phyloP scores from a whole-genome alignment of 2,113 vertebrate genomes.

The Pimephales promelas region DNA sequence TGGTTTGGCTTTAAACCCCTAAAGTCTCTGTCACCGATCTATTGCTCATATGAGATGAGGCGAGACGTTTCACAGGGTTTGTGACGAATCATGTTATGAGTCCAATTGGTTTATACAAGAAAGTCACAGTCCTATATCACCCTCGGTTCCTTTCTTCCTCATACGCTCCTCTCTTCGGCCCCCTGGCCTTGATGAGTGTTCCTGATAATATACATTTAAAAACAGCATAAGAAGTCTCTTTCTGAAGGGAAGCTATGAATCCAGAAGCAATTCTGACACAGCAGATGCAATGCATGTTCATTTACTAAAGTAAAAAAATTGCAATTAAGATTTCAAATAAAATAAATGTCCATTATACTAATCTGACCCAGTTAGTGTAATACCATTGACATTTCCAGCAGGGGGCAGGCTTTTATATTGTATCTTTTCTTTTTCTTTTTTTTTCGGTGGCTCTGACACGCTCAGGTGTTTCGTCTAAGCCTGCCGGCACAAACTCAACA shows the following conservation, averaged over 20 bases:
- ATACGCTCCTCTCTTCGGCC: constrained; percentile 7
- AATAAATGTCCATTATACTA: constrained; percentile 36
- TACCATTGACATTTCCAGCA: constrained; percentile 35
- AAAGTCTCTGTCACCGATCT: constrained; percentile 43
- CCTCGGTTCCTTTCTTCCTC: constrained; percentile 15
- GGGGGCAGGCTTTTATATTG: constrained; percentile 26
- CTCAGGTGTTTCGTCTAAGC: background rate
- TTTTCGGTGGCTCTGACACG: background rate
- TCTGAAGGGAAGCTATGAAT: constrained; percentile 36
- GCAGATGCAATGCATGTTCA: constrained; percentile 39
- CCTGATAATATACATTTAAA: constrained; percentile 52
- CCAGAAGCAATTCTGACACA: constrained; percentile 33
- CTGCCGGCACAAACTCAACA: background rate
- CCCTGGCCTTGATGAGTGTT: constrained; percentile 9
- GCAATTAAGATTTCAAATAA: constrained; percentile 41
- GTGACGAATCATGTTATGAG: constrained; percentile 16
- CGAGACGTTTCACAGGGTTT: constrained; percentile 6
- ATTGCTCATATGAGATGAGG: background rate
- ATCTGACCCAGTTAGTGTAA: constrained; percentile 51
- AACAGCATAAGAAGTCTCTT: constrained; percentile 44
- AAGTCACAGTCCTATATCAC: constrained; percentile 9
- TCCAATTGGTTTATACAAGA: constrained; percentile 27
- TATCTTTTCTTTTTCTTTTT: background rate
- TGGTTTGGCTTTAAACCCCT: constrained; percentile 68
- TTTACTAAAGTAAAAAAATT: constrained; percentile 31